Percentiles rank a stretch among this genome's conserved stretches.
Evolutionary conservation across 2,113 vertebrate genomes (phyloP).

Genomic region (Symphodus melops): DNA sequence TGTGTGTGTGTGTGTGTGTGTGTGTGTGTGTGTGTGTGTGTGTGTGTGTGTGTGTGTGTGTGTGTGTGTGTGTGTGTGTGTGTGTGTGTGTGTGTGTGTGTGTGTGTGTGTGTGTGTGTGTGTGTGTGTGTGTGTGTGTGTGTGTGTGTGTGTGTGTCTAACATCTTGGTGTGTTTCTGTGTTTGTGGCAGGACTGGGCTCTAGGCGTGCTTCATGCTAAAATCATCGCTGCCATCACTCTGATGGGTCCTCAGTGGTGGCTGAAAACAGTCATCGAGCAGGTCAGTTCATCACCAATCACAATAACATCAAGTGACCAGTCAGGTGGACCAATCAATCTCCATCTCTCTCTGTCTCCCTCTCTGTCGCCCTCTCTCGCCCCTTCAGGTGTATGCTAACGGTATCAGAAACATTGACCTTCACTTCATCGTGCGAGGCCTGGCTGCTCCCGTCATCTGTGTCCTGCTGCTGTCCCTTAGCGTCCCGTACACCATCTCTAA

Average conservation of each 20-base stretch:
- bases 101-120: too few species aligned
- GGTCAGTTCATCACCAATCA: conserved; percentile 70
- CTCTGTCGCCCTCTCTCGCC: neutral
- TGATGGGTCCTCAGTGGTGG: conserved; percentile 99
- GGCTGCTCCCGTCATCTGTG: conserved; percentile 93
- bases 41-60: too few species aligned
- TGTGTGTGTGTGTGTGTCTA: neutral
- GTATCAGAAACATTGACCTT: conserved; percentile 96
- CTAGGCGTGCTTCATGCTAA: conserved; percentile 98
- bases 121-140: too few species aligned
- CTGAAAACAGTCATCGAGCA: conserved; percentile 98
- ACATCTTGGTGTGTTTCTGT: neutral
- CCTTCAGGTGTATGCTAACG: conserved; percentile 93
- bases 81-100: too few species aligned
- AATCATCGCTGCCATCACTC: conserved; percentile 96
- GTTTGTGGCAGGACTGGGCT: conserved; percentile 91
- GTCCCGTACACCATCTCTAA: conserved; percentile 92
- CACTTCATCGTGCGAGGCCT: conserved; percentile 93
- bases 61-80: too few species aligned
- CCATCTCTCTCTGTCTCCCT: too few species aligned
- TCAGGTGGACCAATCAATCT: neutral
- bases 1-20: neutral
- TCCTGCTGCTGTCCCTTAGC: conserved; percentile 92
- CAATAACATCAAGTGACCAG: too few species aligned
- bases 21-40: too few species aligned